Evolutionary conservation across 1,140 invertebrate genomes (phyloP).

Genomic region (Zaprionus taronus): DNA sequence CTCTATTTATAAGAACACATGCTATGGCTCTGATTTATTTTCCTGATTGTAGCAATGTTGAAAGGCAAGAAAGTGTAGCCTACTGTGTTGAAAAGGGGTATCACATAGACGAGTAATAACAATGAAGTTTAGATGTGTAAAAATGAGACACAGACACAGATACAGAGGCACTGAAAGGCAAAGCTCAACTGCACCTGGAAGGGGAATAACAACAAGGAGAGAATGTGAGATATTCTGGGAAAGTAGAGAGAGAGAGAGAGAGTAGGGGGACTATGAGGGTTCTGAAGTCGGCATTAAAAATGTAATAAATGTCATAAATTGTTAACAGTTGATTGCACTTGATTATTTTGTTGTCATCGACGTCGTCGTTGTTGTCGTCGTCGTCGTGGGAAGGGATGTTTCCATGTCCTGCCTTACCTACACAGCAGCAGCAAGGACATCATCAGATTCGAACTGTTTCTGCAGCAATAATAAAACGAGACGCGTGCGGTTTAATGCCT

Average conservation of each 20-base stretch:
- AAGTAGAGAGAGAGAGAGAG: not conserved
- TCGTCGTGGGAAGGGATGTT: constrained; percentile 13
- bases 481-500: constrained; percentile 58
- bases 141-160: not conserved
- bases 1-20: too few relatives aligned
- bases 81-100: too few relatives aligned
- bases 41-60: too few relatives aligned
- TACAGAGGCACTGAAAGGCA: not conserved
- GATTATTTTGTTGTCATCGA: constrained; percentile 45
- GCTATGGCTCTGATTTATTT: too few relatives aligned
- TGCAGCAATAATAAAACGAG: constrained; percentile 53
- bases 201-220: not conserved
- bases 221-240: not conserved
- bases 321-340: constrained; percentile 62
- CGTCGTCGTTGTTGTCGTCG: constrained; percentile 5
- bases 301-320: constrained; percentile 63
- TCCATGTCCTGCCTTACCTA: constrained; percentile 1
- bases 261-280: not conserved
- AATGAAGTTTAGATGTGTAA: not conserved
- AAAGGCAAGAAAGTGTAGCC: too few relatives aligned
- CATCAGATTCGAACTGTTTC: constrained; percentile 27
- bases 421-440: constrained; percentile 9
- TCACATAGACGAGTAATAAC: too few relatives aligned
- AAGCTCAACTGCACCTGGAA: not conserved
- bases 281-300: constrained; percentile 40